phyloP scores from a whole-genome alignment of 2,888 invertebrate species.

The Zelleria hepariella region DNA sequence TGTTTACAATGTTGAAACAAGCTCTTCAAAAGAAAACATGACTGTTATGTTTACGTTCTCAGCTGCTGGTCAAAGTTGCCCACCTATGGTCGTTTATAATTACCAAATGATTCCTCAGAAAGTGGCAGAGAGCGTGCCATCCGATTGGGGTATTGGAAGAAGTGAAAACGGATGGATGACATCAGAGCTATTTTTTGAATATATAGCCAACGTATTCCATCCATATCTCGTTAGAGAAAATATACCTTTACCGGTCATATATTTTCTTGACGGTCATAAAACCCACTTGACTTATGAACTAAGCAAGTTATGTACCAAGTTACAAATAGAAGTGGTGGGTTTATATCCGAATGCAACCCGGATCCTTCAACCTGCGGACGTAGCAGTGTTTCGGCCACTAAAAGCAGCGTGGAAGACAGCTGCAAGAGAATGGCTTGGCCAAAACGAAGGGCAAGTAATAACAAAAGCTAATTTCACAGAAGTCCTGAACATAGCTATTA shows the following conservation, averaged over 20 bases:
- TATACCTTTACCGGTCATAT: conserved; percentile 22
- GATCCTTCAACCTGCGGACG: conserved; percentile 24
- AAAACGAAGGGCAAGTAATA: background rate
- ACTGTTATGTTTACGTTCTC: conserved; percentile 24
- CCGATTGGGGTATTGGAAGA: conserved; percentile 22
- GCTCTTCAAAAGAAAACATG: conserved; percentile 18
- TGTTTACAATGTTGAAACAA: conserved; percentile 18
- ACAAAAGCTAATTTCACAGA: conserved; percentile 1
- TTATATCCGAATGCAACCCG: conserved; percentile 16
- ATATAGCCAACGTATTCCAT: conserved; percentile 21
- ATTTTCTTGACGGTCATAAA: conserved; percentile 25
- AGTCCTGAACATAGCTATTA: conserved; percentile 8
- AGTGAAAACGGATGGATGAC: conserved; percentile 31
- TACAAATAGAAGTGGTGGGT: conserved; percentile 19
- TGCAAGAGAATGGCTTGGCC: background rate
- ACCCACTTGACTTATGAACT: conserved; percentile 20
- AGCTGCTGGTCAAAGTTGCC: conserved; percentile 17
- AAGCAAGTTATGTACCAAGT: conserved; percentile 18
- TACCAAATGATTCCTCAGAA: conserved; percentile 22
- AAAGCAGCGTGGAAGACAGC: conserved; percentile 1
- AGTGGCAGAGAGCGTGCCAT: conserved; percentile 15
- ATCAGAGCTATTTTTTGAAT: conserved; percentile 23
- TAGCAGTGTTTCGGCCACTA: conserved; percentile 20
- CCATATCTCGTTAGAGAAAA: conserved; percentile 16
- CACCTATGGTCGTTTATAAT: conserved; percentile 20